Evolutionary conservation across 2,797 vertebrate genomes (phyloP).

Genomic region (Varecia variegata): DNA sequence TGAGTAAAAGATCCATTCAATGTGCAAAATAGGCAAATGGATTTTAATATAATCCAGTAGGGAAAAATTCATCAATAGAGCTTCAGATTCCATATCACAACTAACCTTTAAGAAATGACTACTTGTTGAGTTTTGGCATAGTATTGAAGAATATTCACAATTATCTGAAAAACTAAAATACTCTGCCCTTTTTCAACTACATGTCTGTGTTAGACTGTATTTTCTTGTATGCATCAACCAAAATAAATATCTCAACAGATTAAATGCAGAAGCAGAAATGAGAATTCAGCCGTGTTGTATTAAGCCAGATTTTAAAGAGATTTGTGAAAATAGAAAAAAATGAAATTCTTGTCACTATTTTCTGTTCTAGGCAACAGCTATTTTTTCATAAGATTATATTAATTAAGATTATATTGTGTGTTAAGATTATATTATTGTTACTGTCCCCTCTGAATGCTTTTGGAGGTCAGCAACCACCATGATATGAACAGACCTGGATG

Average conservation of each 20-base stretch:
- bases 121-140: not conserved
- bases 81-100: not conserved
- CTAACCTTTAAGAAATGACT: not conserved
- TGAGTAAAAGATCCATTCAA: not conserved
- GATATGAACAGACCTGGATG: not conserved
- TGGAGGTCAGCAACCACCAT: not conserved
- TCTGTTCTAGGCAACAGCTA: not conserved
- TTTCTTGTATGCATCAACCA: not conserved
- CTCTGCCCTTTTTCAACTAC: slow-evolving; percentile 5
- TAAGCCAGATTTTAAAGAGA: not conserved
- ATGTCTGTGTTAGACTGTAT: not conserved
- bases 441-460: not conserved
- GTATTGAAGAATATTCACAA: not conserved
- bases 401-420: not conserved
- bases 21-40: not conserved
- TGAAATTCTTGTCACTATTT: not conserved
- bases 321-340: not conserved
- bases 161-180: slow-evolving; percentile 3
- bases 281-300: not conserved
- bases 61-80: not conserved
- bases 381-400: slow-evolving; percentile 25
- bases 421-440: not conserved
- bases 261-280: not conserved
- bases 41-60: not conserved
- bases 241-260: slow-evolving; percentile 26